phyloP scores from a whole-genome alignment of 2,888 invertebrate genomes.

The Drosophila yooni region DNA sequence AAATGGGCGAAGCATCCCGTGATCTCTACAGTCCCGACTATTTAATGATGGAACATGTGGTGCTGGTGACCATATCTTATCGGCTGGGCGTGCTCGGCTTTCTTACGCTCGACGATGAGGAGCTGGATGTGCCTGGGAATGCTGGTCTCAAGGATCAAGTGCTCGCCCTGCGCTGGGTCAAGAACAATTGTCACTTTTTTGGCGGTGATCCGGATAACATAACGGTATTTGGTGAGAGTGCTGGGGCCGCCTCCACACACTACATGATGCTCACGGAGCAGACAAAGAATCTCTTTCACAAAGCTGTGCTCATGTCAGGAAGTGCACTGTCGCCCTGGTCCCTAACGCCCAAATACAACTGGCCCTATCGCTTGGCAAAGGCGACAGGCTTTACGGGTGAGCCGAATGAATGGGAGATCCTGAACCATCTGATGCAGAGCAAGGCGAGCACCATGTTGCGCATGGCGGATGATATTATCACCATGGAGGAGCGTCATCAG shows the following conservation, averaged over 20 bases:
- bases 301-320: slow-evolving; percentile 84
- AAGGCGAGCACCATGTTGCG: slow-evolving; percentile 82
- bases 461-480: slow-evolving; percentile 82
- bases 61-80: slow-evolving; percentile 85
- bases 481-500: slow-evolving; percentile 80
- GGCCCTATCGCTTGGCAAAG: slow-evolving; percentile 82
- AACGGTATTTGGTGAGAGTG: slow-evolving; percentile 86
- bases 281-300: slow-evolving; percentile 84
- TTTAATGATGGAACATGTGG: slow-evolving; percentile 85
- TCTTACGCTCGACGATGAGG: slow-evolving; percentile 85
- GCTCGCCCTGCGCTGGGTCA: slow-evolving; percentile 86
- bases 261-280: slow-evolving; percentile 86
- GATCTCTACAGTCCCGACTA: slow-evolving; percentile 85
- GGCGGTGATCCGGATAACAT: slow-evolving; percentile 86
- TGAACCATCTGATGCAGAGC: slow-evolving; percentile 82
- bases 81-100: slow-evolving; percentile 86
- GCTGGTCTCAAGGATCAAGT: slow-evolving; percentile 86
- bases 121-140: slow-evolving; percentile 86
- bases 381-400: slow-evolving; percentile 82
- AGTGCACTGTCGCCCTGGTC: slow-evolving; percentile 82
- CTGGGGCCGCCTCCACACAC: slow-evolving; percentile 86
- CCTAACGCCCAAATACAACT: slow-evolving; percentile 74
- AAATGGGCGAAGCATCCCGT: slow-evolving; percentile 85
- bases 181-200: slow-evolving; percentile 85
- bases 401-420: slow-evolving; percentile 81